Evolutionary conservation across 1,140 invertebrate genomes (phyloP), one percentile per base, ranked within the genome.

Genomic region (Cotesia chilonis): DNA sequence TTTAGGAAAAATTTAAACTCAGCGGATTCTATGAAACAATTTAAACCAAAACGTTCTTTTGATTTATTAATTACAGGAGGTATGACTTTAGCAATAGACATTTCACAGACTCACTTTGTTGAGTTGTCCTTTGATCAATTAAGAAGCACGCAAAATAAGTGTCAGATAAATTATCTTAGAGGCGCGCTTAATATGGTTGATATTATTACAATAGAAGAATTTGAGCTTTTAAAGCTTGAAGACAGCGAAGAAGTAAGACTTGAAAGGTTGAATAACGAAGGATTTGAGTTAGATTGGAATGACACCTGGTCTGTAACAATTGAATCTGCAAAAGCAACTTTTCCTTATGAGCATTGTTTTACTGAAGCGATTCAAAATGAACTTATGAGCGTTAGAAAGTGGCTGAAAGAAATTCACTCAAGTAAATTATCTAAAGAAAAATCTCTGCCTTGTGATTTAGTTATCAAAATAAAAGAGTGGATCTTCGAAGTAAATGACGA

Each of bases 311-410:
- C 84, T 3, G 80, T 95, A 10, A 90, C 89, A 37, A 91, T 96
- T 68, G 89, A 92, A 37, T 89, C 89, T 3, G 88, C 95, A 6
- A 89, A 92, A 74, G 89, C 95, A 57, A 89, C 93, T 57, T 98
- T 98, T 82, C 96, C 97, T 0, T 95, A 98, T 84, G 91, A 95
- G 69, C 98, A 98, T 83, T 90, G 96, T 78, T 99, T 98, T 87
- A 94, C 96, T 10, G 93, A 94, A 68, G 96, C 96, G 3, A 93
- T 97, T 70, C 94, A 95, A 83, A 96, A 97, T 81, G 95, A 98
- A 84, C 93, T 97, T 75, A 89, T 96, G 35, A 95, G 92, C 52
- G 89, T 97, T 37, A 91, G 96, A 74, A 99, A 98, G 85, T 99
- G 97, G 97, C 82, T 98, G 14, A 97, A 97, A 84, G 84, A 89